Evolutionary conservation across 2,113 vertebrate species (phyloP), one percentile per base, ranked within the genome.

Genomic region (Erythrocercus mccallii): DNA sequence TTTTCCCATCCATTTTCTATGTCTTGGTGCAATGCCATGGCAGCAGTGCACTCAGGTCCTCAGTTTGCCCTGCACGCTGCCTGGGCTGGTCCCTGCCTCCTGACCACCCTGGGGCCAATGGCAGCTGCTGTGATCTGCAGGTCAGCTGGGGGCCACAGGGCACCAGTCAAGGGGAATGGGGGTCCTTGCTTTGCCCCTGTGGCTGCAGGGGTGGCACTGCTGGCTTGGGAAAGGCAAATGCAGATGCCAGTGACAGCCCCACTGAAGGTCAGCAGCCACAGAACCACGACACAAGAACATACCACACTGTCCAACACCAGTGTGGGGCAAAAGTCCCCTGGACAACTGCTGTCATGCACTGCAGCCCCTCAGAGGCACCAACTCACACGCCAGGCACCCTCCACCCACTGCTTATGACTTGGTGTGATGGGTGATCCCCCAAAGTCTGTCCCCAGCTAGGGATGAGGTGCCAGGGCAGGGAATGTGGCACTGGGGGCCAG

Each of bases 221-320:
- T 57, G 77, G 15, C 45, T 68, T 4, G 1, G 68, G 33, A 81
- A 73, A 27, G 45, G 42, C 7, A 23, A 48, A 44, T 1, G 1
- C 1, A 15, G 12, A 54, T 0, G 0, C 2, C 60, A 27, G 27
- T 0, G 0, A 35, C 22, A 1, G 1, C 17, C 31, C 16, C 18
- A 16, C 9, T 14, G 1, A 50, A 81, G 91, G 87, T 84, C 93
- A 92, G 89, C 77, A 78, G 44, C 83, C 62, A 13, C 80, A 31
- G 79, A 68, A 73, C 71, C 6, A 0, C 54, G 77, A 66, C 72
- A 57, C 15, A 1, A 68, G 76, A 65, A 50, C 69, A 10, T 0
- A 1, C 21, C 0, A 0, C 2, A 0, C 30, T 91, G 83, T 76
- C 86, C 81, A 92, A 20, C 0, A 5, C 44, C 69, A 53, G 38